Conservation (phyloP, 2,113 vertebrate species). For the Hystrix brachyura region DNA sequence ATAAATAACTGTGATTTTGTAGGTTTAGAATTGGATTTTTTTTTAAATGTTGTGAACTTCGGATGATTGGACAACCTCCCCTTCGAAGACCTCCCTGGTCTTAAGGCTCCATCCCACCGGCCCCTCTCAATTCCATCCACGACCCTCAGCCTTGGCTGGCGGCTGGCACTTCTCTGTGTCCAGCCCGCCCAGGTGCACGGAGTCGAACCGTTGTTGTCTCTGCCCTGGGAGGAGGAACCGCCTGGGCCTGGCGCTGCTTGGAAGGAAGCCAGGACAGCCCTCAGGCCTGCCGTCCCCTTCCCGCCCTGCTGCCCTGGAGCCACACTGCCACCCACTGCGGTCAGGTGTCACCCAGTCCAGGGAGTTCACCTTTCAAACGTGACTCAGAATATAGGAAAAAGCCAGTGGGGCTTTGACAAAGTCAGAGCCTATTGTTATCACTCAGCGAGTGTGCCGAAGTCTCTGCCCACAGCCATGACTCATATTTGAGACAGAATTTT, state of each 20-base stretch:
- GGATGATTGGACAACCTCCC: not conserved
- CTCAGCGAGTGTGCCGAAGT: not conserved
- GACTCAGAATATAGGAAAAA: slow-evolving; percentile 20
- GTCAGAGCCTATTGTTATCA: not conserved
- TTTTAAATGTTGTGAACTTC: not conserved
- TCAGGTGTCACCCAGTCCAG: not conserved
- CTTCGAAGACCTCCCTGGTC: not conserved
- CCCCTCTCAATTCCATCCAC: not conserved
- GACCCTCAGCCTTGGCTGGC: not conserved
- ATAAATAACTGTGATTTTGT: not conserved
- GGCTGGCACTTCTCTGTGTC: not conserved
- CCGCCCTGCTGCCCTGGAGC: not conserved
- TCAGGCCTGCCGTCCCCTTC: fast-evolving
- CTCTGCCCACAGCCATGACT: not conserved
- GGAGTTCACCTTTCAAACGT: slow-evolving; percentile 12
- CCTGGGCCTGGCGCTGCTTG: too few relatives aligned
- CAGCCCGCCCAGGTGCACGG: not conserved
- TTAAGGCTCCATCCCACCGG: not conserved
- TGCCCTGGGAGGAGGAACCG: not conserved
- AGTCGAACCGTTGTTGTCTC: not conserved
- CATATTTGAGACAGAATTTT: not conserved
- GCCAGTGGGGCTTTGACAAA: not conserved
- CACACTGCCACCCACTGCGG: not conserved
- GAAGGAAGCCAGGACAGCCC: not conserved
- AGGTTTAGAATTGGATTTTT: not conserved